Evolutionary conservation across 2,888 invertebrate species (phyloP).

Genomic region (Linnaemya vulpina): DNA sequence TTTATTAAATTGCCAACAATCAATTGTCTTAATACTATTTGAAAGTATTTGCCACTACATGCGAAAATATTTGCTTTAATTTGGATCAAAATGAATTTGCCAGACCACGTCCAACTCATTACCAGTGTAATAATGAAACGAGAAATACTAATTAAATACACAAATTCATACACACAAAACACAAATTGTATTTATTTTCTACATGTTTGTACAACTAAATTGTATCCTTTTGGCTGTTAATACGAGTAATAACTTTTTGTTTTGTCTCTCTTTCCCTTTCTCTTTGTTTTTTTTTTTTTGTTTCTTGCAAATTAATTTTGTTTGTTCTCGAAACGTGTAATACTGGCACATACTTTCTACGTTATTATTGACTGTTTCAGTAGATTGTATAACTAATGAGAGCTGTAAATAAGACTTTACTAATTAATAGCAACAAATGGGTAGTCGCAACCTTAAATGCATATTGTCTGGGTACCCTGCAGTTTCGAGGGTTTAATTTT

Average conservation of each 20-base stretch:
- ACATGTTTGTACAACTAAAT: not conserved
- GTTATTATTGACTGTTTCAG: constrained; percentile 57
- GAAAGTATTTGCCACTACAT: not conserved
- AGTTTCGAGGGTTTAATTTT: not conserved
- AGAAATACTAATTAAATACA: constrained; percentile 41
- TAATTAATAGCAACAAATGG: constrained; percentile 63
- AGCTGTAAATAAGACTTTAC: constrained; percentile 52
- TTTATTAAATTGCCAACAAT: not conserved
- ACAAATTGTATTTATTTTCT: constrained; percentile 35
- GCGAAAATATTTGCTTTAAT: constrained; percentile 1
- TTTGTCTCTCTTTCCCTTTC: constrained; percentile 1
- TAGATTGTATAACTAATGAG: constrained; percentile 60
- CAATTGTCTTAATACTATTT: not conserved
- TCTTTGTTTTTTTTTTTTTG: too few relatives aligned
- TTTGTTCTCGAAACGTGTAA: constrained; percentile 15
- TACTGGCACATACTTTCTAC: constrained; percentile 5
- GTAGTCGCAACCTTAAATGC: not conserved
- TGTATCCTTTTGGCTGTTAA: constrained; percentile 24
- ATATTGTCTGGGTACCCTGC: not conserved
- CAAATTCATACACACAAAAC: constrained; percentile 18
- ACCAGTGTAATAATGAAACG: constrained; percentile 24
- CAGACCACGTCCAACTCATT: constrained; percentile 32
- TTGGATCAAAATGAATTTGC: constrained; percentile 7
- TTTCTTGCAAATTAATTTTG: constrained; percentile 50
- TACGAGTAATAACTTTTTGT: not conserved